phyloP scores from a whole-genome alignment of 2,797 vertebrate genomes.

The Emys orbicularis region DNA sequence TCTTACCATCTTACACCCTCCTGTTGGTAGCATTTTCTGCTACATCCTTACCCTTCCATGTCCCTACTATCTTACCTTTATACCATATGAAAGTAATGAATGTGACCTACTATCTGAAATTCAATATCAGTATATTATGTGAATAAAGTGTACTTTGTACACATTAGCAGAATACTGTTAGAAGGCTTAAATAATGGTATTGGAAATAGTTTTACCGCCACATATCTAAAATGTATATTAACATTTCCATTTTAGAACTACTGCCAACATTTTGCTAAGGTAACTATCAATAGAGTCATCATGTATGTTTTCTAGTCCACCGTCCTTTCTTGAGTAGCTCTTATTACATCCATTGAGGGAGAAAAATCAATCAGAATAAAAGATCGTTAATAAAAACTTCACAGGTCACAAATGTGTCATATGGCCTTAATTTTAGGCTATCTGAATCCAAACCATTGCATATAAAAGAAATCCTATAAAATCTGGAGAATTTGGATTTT shows the following conservation, averaged over 20 bases:
- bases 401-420: conserved; percentile 27
- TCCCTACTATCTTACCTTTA: background rate
- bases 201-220: background rate
- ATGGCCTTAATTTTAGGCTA: background rate
- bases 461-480: conserved; percentile 17
- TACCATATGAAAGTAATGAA: background rate
- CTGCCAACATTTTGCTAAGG: background rate
- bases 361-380: background rate
- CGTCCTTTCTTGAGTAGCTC: background rate
- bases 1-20: background rate
- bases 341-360: background rate
- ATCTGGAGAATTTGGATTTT: background rate
- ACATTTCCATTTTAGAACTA: background rate
- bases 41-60: background rate
- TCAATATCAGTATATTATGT: background rate
- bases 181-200: background rate
- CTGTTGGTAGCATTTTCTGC: background rate
- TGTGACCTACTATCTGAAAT: background rate
- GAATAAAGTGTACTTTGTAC: background rate
- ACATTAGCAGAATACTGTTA: background rate
- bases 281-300: background rate
- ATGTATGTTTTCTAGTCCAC: background rate
- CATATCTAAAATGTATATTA: background rate
- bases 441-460: conserved; percentile 32
- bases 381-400: background rate